Percentiles rank a stretch among this genome's conserved stretches.
These are phyloP conservation scores for Lycophotia porphyrea DNA, from an alignment of 2,888 invertebrate genomes.

Conservation along the genomic window DNA sequence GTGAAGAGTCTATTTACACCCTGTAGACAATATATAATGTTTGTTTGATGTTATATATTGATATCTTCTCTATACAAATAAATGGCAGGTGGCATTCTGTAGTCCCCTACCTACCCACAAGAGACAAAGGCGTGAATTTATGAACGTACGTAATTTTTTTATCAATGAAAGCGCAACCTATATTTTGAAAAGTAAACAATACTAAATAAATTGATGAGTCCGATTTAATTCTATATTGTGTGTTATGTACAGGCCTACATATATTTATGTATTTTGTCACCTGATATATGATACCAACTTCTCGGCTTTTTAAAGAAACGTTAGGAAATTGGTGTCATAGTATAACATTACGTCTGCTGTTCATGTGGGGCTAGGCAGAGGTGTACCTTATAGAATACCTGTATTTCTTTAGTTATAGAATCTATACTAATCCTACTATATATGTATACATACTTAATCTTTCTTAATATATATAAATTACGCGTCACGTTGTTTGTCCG, in stretches of 20 bases:
- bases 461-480: no score
- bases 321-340: background rate
- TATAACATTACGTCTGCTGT: background rate
- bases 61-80: no score
- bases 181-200: background rate
- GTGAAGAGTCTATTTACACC: no score
- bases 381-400: no score
- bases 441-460: no score
- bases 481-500: no score
- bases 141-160: background rate
- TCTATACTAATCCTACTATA: no score
- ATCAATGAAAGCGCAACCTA: slow-evolving; percentile 23
- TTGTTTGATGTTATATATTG: no score
- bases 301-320: background rate
- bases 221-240: background rate
- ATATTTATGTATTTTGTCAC: slow-evolving; percentile 12
- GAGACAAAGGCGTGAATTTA: background rate
- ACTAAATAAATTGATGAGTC: background rate
- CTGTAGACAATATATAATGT: no score
- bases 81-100: no score
- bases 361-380: no score
- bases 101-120: background rate
- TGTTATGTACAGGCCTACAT: background rate
- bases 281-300: background rate
- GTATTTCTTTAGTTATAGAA: no score